Conservation (phyloP, 1,140 invertebrate genomes). For the Bombus impatiens region DNA sequence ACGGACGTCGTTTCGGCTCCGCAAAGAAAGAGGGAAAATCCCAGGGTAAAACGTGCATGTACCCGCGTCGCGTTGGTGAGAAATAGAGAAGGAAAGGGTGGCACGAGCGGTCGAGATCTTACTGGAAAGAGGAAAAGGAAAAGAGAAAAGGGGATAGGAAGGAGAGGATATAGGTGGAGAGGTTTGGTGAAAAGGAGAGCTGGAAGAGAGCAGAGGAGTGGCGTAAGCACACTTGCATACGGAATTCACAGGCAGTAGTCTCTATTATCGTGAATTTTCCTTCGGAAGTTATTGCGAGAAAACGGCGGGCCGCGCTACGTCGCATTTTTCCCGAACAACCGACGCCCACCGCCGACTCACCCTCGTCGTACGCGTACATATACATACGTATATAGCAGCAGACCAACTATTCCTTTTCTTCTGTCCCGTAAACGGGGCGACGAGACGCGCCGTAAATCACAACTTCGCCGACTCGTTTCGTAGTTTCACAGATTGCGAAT, state of each 20-base stretch:
- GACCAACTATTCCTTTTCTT: background rate
- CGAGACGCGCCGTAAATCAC: constrained; percentile 64
- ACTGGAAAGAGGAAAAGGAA: background rate
- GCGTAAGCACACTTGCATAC: constrained; percentile 65
- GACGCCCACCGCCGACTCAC: constrained; percentile 2
- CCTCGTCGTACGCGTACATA: background rate
- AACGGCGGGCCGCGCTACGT: constrained; percentile 49
- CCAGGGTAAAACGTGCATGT: background rate
- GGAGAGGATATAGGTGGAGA: background rate
- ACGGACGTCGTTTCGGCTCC: constrained; percentile 32
- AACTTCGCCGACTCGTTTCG: constrained; percentile 69
- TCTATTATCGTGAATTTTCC: constrained; percentile 76
- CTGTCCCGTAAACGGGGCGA: constrained; percentile 20
- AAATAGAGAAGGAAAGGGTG: constrained; percentile 17
- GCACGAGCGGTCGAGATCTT: background rate
- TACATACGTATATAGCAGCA: background rate
- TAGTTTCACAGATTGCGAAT: constrained; percentile 72
- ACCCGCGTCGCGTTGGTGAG: background rate
- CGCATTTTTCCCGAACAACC: constrained; percentile 66
- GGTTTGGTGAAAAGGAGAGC: constrained; percentile 32
- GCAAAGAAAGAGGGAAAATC: constrained; percentile 35
- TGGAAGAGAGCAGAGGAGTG: constrained; percentile 30
- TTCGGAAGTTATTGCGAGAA: constrained; percentile 70
- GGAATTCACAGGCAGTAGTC: constrained; percentile 69
- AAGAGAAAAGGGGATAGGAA: background rate